phyloP scores from a whole-genome alignment of 2,888 invertebrate species.

The Metacarcinus magister region DNA sequence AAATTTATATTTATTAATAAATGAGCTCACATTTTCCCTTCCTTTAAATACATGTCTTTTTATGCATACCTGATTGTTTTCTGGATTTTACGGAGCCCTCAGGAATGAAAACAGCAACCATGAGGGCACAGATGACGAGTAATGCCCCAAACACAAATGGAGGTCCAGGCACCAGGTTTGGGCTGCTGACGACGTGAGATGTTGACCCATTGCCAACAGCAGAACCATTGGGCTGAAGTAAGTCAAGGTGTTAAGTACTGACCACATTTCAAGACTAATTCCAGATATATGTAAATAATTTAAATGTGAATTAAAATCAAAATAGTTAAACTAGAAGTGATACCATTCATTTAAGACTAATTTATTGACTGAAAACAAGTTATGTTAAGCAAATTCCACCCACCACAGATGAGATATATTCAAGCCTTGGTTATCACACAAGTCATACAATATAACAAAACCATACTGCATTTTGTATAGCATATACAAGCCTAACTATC shows the following conservation, averaged over 20 bases:
- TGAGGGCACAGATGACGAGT: conserved; percentile 96
- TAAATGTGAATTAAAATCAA: conserved; percentile 8
- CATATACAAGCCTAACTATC: no score
- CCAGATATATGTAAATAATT: neutral
- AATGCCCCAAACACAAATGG: conserved; percentile 99
- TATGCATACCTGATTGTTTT: conserved; percentile 79
- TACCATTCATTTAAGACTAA: neutral
- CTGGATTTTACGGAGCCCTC: conserved; percentile 82
- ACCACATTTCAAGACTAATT: neutral
- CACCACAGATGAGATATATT: no score
- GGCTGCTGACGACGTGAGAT: conserved; percentile 82
- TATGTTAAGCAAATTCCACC: no score
- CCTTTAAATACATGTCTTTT: neutral
- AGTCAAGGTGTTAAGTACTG: neutral
- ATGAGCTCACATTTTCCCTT: neutral
- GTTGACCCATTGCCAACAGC: conserved; percentile 58
- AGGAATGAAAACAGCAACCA: conserved; percentile 88
- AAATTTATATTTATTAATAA: neutral
- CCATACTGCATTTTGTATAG: no score
- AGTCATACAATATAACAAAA: no score
- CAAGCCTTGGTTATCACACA: no score
- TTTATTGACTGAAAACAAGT: no score
- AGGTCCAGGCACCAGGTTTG: conserved; percentile 95
- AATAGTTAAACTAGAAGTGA: neutral
- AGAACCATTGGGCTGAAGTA: conserved; percentile 77